Evolutionary conservation across 2,888 invertebrate genomes (phyloP).

Genomic region (Xylota segnis): DNA sequence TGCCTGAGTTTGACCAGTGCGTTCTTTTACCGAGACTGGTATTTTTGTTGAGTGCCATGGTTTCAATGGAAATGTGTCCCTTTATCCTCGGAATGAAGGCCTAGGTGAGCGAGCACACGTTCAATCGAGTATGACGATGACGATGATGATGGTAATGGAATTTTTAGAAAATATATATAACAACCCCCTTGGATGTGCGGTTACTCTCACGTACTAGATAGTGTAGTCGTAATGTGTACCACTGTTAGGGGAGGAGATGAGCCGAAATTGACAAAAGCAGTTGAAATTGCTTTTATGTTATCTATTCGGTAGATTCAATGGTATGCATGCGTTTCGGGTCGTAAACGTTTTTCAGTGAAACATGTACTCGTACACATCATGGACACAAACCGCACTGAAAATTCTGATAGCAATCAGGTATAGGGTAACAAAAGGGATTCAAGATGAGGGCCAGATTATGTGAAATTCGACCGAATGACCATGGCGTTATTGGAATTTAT

Average conservation of each 20-base stretch:
- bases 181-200: constrained; percentile 32
- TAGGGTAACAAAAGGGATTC: constrained; percentile 28
- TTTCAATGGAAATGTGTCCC: constrained; percentile 21
- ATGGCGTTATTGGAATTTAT: constrained; percentile 9
- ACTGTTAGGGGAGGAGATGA: background rate
- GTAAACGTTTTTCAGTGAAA: background rate
- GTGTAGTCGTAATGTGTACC: constrained; percentile 24
- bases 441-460: constrained; percentile 15
- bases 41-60: constrained; percentile 25
- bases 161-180: constrained; percentile 63
- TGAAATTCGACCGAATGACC: constrained; percentile 21
- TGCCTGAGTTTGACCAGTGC: constrained; percentile 55
- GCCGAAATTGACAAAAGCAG: constrained; percentile 16
- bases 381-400: constrained; percentile 18
- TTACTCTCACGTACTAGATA: constrained; percentile 49
- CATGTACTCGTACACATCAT: constrained; percentile 12
- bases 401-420: constrained; percentile 43
- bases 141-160: constrained; percentile 57
- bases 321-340: constrained; percentile 17
- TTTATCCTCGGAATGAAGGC: constrained; percentile 2
- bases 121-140: constrained; percentile 43
- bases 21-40: constrained; percentile 33
- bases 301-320: background rate
- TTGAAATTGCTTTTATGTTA: constrained; percentile 33
- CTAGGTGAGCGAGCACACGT: constrained; percentile 26